phyloP scores from a whole-genome alignment of 2,113 vertebrate genomes.

The Myocastor coypus region DNA sequence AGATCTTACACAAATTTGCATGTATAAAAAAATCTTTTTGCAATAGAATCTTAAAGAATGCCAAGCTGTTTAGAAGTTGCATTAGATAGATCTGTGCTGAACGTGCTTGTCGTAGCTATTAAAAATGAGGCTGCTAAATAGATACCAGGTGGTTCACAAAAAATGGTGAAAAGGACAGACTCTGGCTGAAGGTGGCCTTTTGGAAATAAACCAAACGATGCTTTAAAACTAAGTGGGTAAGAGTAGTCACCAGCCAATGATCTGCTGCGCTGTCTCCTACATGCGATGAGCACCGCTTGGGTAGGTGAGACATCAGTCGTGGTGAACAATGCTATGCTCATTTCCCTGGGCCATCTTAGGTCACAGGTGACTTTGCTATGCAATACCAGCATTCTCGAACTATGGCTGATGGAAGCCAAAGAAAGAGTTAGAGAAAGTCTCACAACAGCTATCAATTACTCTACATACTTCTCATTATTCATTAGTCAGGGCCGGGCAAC shows the following conservation, averaged over 20 bases:
- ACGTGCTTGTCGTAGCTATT: background rate
- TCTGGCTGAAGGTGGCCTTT: background rate
- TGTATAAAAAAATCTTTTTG: background rate
- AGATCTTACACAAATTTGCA: background rate
- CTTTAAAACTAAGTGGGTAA: background rate
- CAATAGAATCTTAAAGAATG: background rate
- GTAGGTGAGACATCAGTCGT: background rate
- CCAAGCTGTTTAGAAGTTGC: background rate
- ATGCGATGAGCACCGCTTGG: accelerated
- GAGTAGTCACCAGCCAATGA: background rate
- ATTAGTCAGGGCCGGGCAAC: background rate
- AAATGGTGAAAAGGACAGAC: background rate
- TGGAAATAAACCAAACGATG: background rate
- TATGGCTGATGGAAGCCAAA: background rate
- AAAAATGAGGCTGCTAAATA: background rate
- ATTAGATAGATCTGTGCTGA: background rate
- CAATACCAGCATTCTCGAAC: too few relatives aligned
- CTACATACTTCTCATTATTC: background rate
- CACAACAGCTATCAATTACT: background rate
- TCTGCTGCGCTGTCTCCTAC: background rate
- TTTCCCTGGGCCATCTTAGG: background rate
- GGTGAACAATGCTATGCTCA: background rate
- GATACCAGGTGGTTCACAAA: background rate
- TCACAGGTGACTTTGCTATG: background rate
- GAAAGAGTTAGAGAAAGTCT: background rate